phyloP scores from a whole-genome alignment of 1,140 invertebrate genomes.

The Rhynchophorus ferrugineus region DNA sequence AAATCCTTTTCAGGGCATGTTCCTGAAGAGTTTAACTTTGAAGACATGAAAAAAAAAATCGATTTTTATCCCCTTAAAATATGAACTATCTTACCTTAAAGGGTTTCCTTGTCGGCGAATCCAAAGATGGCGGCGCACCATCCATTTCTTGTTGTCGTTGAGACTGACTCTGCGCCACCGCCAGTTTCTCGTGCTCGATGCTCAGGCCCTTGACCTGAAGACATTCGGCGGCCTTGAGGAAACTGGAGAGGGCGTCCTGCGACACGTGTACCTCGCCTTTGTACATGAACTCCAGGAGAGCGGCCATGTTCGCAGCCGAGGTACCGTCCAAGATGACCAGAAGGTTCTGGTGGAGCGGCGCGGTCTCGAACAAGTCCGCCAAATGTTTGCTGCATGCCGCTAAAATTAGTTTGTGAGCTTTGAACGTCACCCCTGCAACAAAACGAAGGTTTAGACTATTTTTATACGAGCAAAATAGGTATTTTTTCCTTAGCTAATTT shows the following conservation, averaged over 20 bases:
- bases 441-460: conserved; percentile 11
- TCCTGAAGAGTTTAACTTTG: too few species aligned
- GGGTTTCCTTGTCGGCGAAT: conserved; percentile 29
- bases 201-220: conserved; percentile 76
- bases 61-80: too few species aligned
- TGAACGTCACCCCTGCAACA: conserved; percentile 76
- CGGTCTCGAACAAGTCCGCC: conserved; percentile 83
- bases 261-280: conserved; percentile 86
- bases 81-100: conserved; percentile 25
- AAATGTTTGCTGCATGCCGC: conserved; percentile 92
- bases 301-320: conserved; percentile 79
- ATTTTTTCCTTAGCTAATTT: too few species aligned
- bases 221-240: conserved; percentile 83
- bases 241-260: conserved; percentile 79
- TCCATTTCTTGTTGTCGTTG: conserved; percentile 23
- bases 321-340: conserved; percentile 85
- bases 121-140: conserved; percentile 7
- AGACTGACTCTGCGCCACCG: conserved; percentile 56
- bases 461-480: too few species aligned
- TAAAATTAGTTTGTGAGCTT: conserved; percentile 79
- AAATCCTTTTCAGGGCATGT: too few species aligned
- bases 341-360: conserved; percentile 70
- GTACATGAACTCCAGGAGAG: conserved; percentile 88
- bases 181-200: conserved; percentile 67
- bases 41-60: too few species aligned